Evolutionary conservation across 2,797 vertebrate species (phyloP).

Genomic region (Acanthurus lineatus): DNA sequence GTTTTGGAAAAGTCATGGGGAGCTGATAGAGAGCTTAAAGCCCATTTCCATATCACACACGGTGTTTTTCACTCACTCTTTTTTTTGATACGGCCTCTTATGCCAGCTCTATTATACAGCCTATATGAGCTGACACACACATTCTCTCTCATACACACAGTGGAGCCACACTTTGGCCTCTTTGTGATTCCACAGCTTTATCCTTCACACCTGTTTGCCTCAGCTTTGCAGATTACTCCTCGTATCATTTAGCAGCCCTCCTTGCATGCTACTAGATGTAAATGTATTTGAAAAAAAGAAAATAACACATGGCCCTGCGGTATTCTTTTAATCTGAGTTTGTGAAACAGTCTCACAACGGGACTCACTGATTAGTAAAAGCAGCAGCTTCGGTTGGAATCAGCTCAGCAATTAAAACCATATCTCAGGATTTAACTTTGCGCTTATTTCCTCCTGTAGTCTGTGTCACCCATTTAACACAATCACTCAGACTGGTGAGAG

Average conservation of each 20-base stretch:
- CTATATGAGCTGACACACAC: not conserved
- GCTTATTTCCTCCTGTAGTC: conserved; percentile 42
- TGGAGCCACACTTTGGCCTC: conserved; percentile 8
- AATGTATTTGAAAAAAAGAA: not conserved
- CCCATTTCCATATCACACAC: conserved; percentile 33
- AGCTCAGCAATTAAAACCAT: conserved; percentile 41
- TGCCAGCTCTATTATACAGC: conserved; percentile 26
- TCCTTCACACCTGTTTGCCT: conserved; percentile 24
- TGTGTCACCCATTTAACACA: conserved; percentile 31
- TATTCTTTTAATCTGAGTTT: conserved; percentile 27
- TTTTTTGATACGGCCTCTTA: conserved; percentile 26
- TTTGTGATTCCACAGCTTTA: conserved; percentile 25
- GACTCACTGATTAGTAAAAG: conserved; percentile 5
- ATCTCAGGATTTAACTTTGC: conserved; percentile 49
- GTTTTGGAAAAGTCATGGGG: conserved; percentile 35
- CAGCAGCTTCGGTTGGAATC: conserved; percentile 15
- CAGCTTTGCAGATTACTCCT: conserved; percentile 36
- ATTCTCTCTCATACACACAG: not conserved
- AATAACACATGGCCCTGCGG: not conserved
- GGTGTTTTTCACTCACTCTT: conserved; percentile 18
- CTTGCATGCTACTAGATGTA: not conserved
- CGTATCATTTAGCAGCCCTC: not conserved
- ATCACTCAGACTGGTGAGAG: conserved; percentile 44
- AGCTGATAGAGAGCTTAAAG: conserved; percentile 43
- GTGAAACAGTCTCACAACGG: conserved; percentile 28